phyloP scores from a whole-genome alignment of 2,797 vertebrate genomes.

The Hippoglossus hippoglossus region DNA sequence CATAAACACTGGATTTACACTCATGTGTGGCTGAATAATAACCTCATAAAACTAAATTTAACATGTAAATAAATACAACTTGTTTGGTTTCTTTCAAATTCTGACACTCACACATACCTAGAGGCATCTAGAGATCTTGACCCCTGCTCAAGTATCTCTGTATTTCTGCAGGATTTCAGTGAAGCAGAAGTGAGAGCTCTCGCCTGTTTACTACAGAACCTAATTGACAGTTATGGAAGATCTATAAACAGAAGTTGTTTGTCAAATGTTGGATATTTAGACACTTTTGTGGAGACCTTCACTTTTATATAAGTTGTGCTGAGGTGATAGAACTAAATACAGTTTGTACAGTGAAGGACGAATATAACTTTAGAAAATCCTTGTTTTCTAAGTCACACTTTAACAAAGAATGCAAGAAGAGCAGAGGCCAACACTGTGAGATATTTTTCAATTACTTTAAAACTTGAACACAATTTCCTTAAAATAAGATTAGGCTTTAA shows the following conservation, averaged over 20 bases:
- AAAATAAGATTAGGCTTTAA: conserved; percentile 2
- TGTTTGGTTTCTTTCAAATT: conserved; percentile 13
- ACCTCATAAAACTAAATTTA: conserved; percentile 25
- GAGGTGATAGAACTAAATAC: background rate
- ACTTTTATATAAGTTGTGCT: background rate
- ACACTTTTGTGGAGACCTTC: background rate
- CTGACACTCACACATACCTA: background rate
- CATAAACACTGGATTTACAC: conserved; percentile 26
- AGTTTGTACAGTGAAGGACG: background rate
- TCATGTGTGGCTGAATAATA: conserved; percentile 26
- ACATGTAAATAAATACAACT: conserved; percentile 15
- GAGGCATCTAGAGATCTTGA: background rate
- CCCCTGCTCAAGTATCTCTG: background rate
- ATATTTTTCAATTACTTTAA: too few species aligned
- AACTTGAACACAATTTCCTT: background rate
- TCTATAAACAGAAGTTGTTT: background rate
- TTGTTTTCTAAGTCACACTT: background rate
- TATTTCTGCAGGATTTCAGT: background rate
- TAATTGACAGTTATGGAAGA: conserved; percentile 3
- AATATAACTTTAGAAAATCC: background rate
- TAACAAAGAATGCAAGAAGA: background rate
- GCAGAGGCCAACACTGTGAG: background rate
- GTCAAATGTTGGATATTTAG: background rate
- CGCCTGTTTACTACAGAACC: background rate
- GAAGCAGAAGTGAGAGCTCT: background rate